Base-by-base conservation (phyloP, 2,113 vertebrate species). In the Ariopsis seemanni region DNA sequence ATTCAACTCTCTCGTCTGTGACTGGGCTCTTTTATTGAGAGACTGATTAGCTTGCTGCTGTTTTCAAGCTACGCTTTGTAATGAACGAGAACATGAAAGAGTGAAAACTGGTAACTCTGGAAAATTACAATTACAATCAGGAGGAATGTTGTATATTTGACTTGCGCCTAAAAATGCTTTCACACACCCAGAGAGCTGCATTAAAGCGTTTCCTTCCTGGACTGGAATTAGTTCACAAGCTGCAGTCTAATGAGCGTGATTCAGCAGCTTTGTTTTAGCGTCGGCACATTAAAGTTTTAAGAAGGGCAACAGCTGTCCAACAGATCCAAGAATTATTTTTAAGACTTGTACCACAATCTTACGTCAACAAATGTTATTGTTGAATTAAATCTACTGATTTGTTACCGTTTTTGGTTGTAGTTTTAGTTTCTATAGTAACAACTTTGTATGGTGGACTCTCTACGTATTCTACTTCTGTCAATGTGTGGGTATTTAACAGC, bases 121-220 rank as follows among this genome's bases (percentile, higher is more conserved):
- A 30, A 75, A 83, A 42, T 42, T 42, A 42, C 42, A 88, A 85
- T 79, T 62, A 86, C 65, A 82, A 58, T 22, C n/a, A 63, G 85
- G 34, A 67, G 30, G 65, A 82, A 82, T 82, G 48, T 72, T 50
- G 80, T 83, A 74, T 89, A 87, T 88, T 85, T 91, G 18, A 63
- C 63, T 77, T 90, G 50, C 80, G 5, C n/a, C 48, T 5, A 57
- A 78, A 79, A 27, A 79, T 83, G 63, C 62, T 82, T 85, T 90
- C 27, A 48, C 50, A 20, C 74, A 55, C 65, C 78, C 42, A 53
- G 83, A 85, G 83, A 53, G 34, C 25, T 27, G 74, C 7, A 62
- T 83, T 89, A 90, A 90, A 75, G 85, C 48, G 8, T 78, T 89
- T 90, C 72, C 79, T 89, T 89, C 85, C 88, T 88, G 80, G n/a